Conservation (phyloP, 1,140 invertebrate species). For the Wasmannia auropunctata region DNA sequence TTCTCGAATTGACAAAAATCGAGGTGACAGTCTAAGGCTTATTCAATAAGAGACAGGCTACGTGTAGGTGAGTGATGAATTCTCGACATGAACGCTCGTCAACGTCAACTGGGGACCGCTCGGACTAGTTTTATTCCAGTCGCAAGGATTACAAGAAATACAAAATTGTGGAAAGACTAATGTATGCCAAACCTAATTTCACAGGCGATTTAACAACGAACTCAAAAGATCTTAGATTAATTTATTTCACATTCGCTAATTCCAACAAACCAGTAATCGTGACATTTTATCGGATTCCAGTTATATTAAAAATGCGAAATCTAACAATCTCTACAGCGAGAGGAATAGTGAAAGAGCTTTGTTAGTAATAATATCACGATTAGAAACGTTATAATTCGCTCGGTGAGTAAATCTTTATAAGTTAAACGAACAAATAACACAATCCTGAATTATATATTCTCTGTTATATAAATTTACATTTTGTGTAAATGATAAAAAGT, state of each 20-base stretch:
- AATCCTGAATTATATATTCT: not conserved
- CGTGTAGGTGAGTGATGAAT: not conserved
- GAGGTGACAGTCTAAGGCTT: not conserved
- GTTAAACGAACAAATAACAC: not conserved
- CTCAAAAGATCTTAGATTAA: not conserved
- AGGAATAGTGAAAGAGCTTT: not conserved
- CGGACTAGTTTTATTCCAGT: conserved; percentile 4
- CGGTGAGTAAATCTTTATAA: not conserved
- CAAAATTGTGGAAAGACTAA: not conserved
- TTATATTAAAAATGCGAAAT: not conserved
- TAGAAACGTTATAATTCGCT: not conserved
- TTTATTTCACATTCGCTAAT: not conserved
- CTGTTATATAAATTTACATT: not conserved
- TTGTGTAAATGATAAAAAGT: not conserved
- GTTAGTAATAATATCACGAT: not conserved
- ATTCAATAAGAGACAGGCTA: not conserved
- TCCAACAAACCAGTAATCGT: not conserved
- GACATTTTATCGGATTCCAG: conserved; percentile 4
- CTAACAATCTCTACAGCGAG: not conserved
- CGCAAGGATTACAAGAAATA: not conserved
- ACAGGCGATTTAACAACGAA: conserved; percentile 8
- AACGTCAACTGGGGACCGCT: not conserved
- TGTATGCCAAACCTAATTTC: not conserved
- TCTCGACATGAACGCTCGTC: not conserved
- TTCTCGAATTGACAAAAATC: conserved; percentile 16